A percentile compares a stretch with the other conserved stretches of the same genome.
phyloP scores from a whole-genome alignment of 2,888 invertebrate genomes.

The Autographa gamma region DNA sequence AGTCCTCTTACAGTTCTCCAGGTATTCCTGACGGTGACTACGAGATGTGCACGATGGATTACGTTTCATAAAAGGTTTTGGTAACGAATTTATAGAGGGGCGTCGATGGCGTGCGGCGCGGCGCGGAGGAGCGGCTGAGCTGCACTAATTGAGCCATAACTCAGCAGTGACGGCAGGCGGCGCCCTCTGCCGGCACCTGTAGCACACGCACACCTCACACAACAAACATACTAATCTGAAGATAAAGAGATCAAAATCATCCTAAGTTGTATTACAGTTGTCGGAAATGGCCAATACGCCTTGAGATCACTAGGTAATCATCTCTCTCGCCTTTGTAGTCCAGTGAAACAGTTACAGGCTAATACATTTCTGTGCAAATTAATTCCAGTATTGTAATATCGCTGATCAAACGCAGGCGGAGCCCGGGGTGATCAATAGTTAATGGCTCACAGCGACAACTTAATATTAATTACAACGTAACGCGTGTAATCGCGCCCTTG shows the following conservation, averaged over 20 bases:
- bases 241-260: neutral
- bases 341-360: neutral
- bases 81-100: slow-evolving; percentile 46
- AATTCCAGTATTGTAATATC: neutral
- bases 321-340: neutral
- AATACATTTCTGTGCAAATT: neutral
- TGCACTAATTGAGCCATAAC: slow-evolving; percentile 58
- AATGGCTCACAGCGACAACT: slow-evolving; percentile 1
- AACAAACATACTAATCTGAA: neutral
- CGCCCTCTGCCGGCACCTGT: slow-evolving; percentile 25
- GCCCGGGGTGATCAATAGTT: slow-evolving; percentile 9
- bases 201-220: neutral
- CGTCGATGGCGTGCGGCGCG: slow-evolving; percentile 25
- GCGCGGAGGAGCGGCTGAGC: slow-evolving; percentile 17
- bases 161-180: slow-evolving; percentile 36
- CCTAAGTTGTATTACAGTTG: neutral
- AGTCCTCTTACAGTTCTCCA: neutral
- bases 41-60: slow-evolving; percentile 31
- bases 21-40: neutral
- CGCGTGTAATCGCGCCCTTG: slow-evolving; percentile 9
- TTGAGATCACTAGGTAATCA: neutral
- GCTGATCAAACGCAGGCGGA: neutral
- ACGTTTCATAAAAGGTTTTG: slow-evolving; percentile 42
- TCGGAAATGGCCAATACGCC: neutral
- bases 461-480: neutral